Evolutionary conservation across 2,113 vertebrate species (phyloP).

Genomic region (Rhineura floridana): DNA sequence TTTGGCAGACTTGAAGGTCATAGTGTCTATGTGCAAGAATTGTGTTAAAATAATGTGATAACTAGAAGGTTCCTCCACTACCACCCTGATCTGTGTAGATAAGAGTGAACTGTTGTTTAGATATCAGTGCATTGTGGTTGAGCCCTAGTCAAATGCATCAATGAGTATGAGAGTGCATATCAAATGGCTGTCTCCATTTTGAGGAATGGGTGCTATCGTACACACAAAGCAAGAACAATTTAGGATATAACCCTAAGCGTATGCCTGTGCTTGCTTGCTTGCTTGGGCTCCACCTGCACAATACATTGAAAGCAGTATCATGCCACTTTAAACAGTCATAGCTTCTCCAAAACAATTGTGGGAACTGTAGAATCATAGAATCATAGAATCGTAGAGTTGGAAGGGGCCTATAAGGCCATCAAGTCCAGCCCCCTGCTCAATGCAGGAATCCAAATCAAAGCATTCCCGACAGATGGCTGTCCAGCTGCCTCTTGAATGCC

Average conservation of each 20-base stretch:
- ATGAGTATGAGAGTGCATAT: background rate
- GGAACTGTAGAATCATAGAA: too few species aligned
- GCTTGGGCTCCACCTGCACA: too few species aligned
- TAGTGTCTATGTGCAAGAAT: background rate
- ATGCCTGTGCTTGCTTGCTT: background rate
- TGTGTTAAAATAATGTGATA: background rate
- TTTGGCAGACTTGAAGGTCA: conserved; percentile 6
- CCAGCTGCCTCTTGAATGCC: too few species aligned
- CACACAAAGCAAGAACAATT: background rate
- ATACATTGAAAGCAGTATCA: too few species aligned
- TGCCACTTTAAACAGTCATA: too few species aligned
- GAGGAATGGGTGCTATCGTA: background rate
- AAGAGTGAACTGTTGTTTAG: background rate
- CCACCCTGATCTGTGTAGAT: background rate
- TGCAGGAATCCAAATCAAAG: too few species aligned
- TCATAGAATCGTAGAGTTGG: too few species aligned
- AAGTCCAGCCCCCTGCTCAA: too few species aligned
- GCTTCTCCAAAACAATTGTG: too few species aligned
- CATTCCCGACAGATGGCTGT: too few species aligned
- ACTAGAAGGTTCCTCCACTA: background rate
- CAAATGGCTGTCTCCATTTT: background rate
- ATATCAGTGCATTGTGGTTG: background rate
- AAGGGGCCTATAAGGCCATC: too few species aligned
- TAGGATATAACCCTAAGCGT: background rate
- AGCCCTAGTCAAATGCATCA: background rate